Conservation (phyloP, 2,113 vertebrate species). For the Salminus brasiliensis region DNA sequence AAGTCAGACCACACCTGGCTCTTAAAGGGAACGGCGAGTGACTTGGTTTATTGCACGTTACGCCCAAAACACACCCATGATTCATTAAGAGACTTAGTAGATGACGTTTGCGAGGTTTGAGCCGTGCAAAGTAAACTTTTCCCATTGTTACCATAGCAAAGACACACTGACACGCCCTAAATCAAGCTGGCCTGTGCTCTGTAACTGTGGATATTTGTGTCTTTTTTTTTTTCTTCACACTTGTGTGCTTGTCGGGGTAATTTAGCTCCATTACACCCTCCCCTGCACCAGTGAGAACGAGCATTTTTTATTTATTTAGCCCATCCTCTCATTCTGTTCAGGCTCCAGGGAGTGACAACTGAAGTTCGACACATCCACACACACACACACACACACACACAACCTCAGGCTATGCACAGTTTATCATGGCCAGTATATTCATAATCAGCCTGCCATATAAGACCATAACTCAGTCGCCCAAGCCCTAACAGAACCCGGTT, state of each 20-base stretch:
- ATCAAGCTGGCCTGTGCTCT: no score
- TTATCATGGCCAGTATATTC: constrained; percentile 29
- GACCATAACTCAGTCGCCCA: background rate
- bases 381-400: constrained; percentile 14
- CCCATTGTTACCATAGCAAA: no score
- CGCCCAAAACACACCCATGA: no score
- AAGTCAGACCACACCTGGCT: no score
- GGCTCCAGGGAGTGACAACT: background rate
- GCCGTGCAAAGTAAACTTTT: no score
- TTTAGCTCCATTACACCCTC: background rate
- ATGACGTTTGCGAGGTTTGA: no score
- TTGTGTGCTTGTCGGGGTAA: background rate
- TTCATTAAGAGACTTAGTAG: no score
- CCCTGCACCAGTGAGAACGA: background rate
- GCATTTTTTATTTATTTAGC: background rate
- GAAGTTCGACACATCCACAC: background rate
- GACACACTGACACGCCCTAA: no score
- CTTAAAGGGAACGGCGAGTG: no score
- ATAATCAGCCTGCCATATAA: constrained; percentile 15
- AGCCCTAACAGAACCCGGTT: constrained; percentile 15
- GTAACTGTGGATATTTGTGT: no score
- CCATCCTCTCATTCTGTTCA: background rate
- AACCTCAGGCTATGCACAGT: constrained; percentile 41
- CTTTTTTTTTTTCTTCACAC: no score
- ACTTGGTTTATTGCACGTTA: no score